Conservation (phyloP, 2,888 invertebrate species). For the Steinernema carpocapsae region DNA sequence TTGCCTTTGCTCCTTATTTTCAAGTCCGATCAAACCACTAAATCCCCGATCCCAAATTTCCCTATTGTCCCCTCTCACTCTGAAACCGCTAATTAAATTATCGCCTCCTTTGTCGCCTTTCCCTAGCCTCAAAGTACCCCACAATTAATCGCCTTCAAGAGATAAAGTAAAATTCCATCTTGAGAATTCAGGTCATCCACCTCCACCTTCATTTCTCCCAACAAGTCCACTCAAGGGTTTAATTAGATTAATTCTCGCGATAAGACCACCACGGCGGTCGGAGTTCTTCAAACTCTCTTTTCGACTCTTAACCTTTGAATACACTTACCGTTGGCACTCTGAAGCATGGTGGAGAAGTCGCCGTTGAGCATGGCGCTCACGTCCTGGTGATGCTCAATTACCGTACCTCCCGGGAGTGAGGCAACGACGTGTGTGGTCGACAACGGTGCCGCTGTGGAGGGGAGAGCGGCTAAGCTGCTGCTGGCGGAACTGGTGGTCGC, state of each 20-base stretch:
- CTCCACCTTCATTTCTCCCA: no score
- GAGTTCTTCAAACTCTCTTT: no score
- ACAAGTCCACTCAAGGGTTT: conserved; percentile 10
- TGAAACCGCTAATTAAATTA: no score
- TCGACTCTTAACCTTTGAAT: no score
- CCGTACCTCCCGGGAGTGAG: neutral
- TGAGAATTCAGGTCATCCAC: conserved; percentile 20
- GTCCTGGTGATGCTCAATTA: conserved; percentile 8
- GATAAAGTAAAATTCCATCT: neutral
- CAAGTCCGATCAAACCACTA: no score
- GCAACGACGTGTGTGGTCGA: conserved; percentile 2
- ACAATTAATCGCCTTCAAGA: no score
- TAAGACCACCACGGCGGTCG: neutral
- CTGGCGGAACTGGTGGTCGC: conserved; percentile 17
- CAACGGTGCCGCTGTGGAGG: no score
- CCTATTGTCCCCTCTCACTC: no score
- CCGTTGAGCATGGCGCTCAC: conserved; percentile 31
- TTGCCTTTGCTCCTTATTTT: no score
- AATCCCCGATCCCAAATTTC: neutral
- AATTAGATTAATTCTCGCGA: neutral
- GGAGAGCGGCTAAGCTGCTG: no score
- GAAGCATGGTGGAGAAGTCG: conserved; percentile 15
- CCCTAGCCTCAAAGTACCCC: no score
- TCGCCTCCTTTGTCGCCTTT: no score
- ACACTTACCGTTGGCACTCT: conserved; percentile 5